Conservation (phyloP, 92 coral and sea anemone species). For the Virgularia gustaviana region DNA sequence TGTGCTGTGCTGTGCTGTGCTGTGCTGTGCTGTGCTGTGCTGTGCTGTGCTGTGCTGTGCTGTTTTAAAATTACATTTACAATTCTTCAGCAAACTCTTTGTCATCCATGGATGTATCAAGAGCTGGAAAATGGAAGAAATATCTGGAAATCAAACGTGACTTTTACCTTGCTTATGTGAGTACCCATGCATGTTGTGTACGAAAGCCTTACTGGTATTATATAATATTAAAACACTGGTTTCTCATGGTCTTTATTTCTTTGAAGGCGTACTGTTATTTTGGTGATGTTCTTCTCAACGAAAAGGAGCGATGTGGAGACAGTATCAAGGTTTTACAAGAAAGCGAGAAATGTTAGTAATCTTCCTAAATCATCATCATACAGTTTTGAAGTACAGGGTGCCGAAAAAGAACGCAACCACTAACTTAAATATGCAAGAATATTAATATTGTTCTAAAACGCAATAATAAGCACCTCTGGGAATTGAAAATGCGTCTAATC, state of each 20-base stretch:
- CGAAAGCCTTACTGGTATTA: not conserved
- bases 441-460: too few relatives aligned
- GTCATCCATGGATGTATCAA: slow-evolving; percentile 74
- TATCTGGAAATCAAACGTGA: slow-evolving; percentile 89
- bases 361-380: not conserved
- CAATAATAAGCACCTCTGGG: too few relatives aligned
- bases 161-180: slow-evolving; percentile 84
- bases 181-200: slow-evolving; percentile 28
- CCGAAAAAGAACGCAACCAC: not conserved
- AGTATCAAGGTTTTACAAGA: slow-evolving; percentile 85
- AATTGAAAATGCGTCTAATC: too few relatives aligned
- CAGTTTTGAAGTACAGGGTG: not conserved
- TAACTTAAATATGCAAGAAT: too few relatives aligned
- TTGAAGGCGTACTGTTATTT: slow-evolving; percentile 80
- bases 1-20: too few relatives aligned
- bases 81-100: slow-evolving; percentile 71
- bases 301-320: slow-evolving; percentile 80
- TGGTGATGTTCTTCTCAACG: slow-evolving; percentile 87
- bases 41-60: not conserved
- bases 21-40: too few relatives aligned
- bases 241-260: not conserved
- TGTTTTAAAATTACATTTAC: not conserved
- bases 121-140: slow-evolving; percentile 97
- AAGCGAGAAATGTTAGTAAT: slow-evolving; percentile 75
- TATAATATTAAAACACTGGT: too few relatives aligned